Conservation (phyloP, 2,113 vertebrate species). For the Cyanistes caeruleus region DNA sequence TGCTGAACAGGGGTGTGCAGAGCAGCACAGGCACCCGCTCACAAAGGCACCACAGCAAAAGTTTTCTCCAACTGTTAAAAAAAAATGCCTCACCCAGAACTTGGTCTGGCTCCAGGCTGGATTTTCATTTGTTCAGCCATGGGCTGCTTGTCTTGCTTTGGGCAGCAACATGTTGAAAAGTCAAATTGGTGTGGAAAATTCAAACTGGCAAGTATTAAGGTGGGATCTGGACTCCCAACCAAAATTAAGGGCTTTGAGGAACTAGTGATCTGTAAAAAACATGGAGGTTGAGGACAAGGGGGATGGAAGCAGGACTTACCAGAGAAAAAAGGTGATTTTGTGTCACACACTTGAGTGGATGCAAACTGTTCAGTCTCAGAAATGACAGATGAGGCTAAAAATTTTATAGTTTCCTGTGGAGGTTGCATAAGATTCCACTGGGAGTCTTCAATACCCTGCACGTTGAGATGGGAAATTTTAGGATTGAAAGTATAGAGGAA, state of each 20-base stretch:
- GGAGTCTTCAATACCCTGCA: neutral
- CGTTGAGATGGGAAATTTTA: neutral
- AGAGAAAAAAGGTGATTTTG: neutral
- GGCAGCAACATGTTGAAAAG: neutral
- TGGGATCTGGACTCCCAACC: neutral
- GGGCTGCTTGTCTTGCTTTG: neutral
- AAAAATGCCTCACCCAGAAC: neutral
- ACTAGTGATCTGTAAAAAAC: neutral
- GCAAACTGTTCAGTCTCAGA: neutral
- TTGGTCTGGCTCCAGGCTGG: neutral
- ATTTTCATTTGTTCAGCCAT: neutral
- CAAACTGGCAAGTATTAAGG: neutral
- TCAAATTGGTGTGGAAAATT: neutral
- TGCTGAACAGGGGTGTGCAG: neutral
- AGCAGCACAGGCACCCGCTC: neutral
- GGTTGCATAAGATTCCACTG: neutral
- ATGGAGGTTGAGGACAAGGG: neutral
- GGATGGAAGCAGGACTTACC: neutral
- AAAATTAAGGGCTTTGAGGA: neutral
- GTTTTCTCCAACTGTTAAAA: neutral
- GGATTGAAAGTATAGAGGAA: neutral
- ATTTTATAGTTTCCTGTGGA: neutral
- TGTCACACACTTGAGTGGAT: neutral
- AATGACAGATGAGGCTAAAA: neutral
- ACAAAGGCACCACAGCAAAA: neutral